Percentiles rank a stretch among this genome's conserved stretches.
Evolutionary conservation across 2,797 vertebrate genomes (phyloP).

Genomic region (Sebastes iracundus): DNA sequence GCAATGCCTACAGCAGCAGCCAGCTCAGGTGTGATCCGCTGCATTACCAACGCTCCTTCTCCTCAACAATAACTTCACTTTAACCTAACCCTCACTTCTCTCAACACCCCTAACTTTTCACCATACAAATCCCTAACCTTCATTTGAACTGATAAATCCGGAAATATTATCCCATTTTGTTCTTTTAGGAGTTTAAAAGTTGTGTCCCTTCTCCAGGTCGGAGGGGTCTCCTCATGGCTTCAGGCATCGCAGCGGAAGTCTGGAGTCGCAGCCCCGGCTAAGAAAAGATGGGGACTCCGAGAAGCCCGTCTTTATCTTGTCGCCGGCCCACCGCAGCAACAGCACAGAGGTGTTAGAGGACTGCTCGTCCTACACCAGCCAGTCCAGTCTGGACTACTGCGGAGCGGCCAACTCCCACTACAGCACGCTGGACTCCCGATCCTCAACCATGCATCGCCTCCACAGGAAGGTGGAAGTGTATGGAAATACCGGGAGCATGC

Average conservation of each 20-base stretch:
- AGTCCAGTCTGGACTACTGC: conserved; percentile 91
- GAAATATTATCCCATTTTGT: neutral
- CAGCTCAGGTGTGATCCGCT: conserved; percentile 88
- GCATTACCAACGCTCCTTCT: conserved; percentile 6
- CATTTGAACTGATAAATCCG: neutral
- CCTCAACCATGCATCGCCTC: conserved; percentile 85
- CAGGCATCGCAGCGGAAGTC: conserved; percentile 92
- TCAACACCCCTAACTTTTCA: conserved; percentile 1
- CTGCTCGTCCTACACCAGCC: conserved; percentile 93
- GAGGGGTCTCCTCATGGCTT: conserved; percentile 86
- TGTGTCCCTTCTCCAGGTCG: conserved; percentile 77
- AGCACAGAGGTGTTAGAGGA: conserved; percentile 94
- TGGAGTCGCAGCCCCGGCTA: conserved; percentile 90
- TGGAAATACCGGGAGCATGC: conserved; percentile 93
- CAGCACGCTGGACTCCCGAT: conserved; percentile 83
- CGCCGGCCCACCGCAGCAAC: conserved; percentile 89
- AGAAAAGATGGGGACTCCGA: conserved; percentile 83
- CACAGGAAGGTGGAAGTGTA: conserved; percentile 90
- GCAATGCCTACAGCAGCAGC: conserved; percentile 96
- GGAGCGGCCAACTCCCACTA: conserved; percentile 82
- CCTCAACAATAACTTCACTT: neutral
- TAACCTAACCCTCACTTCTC: conserved; percentile 6
- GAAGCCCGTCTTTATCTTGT: conserved; percentile 87
- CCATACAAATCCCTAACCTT: neutral
- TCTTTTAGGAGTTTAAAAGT: conserved; percentile 2